These are phyloP conservation scores for Proisotoma minuta DNA, from an alignment of 2,888 invertebrate species.

Conservation along the genomic window DNA sequence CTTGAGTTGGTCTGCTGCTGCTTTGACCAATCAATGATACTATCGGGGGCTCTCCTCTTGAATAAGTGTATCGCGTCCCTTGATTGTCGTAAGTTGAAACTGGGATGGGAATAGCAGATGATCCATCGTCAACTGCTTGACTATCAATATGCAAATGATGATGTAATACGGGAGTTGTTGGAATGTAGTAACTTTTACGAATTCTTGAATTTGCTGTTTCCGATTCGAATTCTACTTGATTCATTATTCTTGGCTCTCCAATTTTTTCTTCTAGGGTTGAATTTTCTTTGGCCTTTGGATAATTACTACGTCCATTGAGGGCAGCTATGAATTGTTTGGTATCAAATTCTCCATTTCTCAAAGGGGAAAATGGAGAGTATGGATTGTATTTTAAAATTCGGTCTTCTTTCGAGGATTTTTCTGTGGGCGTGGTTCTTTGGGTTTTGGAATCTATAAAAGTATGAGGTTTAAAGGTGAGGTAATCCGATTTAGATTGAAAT, in stretches of 20 bases:
- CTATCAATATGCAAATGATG: background rate
- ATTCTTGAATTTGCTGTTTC: background rate
- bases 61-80: background rate
- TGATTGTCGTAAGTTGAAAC: background rate
- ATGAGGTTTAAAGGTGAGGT: no score
- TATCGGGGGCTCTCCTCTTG: background rate
- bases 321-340: background rate
- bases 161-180: background rate
- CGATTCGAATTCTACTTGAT: background rate
- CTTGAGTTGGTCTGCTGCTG: background rate
- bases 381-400: conserved; percentile 37
- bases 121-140: background rate
- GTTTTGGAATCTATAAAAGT: conserved; percentile 17
- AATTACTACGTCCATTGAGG: background rate
- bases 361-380: conserved; percentile 25
- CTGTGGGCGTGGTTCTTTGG: conserved; percentile 21
- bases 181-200: background rate
- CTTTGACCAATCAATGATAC: no score
- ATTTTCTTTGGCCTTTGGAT: no score
- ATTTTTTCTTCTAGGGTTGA: no score
- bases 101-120: background rate
- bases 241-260: background rate
- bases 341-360: conserved; percentile 7
- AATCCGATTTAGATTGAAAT: no score
- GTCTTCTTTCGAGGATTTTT: conserved; percentile 24